phyloP scores from a whole-genome alignment of 2,888 invertebrate species.

The Coecobrya sp. region DNA sequence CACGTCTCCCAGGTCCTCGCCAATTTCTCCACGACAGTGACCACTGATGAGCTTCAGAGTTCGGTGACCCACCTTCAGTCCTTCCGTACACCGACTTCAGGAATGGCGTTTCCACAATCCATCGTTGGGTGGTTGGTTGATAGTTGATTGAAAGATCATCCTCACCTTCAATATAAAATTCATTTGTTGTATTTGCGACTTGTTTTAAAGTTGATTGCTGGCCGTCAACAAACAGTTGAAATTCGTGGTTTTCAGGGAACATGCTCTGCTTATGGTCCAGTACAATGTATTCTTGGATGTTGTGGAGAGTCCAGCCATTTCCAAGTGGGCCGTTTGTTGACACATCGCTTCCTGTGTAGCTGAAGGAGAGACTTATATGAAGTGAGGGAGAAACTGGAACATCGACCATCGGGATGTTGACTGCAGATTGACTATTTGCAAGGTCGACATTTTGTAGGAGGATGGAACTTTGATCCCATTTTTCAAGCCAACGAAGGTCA shows the following conservation, averaged over 20 bases:
- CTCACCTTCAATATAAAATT: not conserved
- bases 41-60: not conserved
- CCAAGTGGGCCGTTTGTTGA: not conserved
- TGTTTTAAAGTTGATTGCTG: not conserved
- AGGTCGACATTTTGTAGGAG: conserved; percentile 6
- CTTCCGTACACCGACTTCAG: not conserved
- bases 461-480: not conserved
- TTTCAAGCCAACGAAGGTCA: conserved; percentile 13
- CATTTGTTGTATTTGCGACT: not conserved
- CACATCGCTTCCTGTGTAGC: not conserved
- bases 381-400: not conserved
- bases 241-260: not conserved
- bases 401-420: conserved; percentile 30
- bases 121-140: not conserved
- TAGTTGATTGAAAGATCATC: not conserved
- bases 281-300: conserved; percentile 11
- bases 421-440: not conserved
- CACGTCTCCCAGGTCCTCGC: conserved; percentile 44
- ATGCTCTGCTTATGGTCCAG: conserved; percentile 13
- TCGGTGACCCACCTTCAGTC: not conserved
- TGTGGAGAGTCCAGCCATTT: conserved; percentile 32
- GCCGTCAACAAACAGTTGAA: not conserved
- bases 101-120: not conserved
- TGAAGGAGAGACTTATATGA: not conserved
- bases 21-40: conserved; percentile 12